Conservation (phyloP, 2,888 invertebrate species). For the Calliopum simillimum region DNA sequence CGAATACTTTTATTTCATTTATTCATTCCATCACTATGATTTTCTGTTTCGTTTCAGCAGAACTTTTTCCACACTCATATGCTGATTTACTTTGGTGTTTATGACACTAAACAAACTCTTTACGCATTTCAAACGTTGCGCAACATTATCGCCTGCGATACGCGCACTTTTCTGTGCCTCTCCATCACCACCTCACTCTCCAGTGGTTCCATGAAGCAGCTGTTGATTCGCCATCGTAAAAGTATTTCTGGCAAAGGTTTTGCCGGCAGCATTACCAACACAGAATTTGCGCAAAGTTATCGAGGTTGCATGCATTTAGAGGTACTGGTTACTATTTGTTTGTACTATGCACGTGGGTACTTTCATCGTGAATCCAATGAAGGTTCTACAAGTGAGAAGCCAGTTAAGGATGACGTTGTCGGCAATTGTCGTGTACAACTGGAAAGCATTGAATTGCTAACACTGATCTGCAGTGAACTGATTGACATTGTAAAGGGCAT, state of each 20-base stretch:
- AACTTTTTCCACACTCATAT: constrained; percentile 83
- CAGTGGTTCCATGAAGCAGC: constrained; percentile 67
- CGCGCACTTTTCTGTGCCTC: constrained; percentile 79
- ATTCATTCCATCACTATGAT: too few relatives aligned
- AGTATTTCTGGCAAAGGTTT: constrained; percentile 80
- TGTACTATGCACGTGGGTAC: constrained; percentile 85
- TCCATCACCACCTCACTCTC: constrained; percentile 80
- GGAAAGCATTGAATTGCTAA: constrained; percentile 79
- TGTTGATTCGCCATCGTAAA: constrained; percentile 76
- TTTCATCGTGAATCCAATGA: constrained; percentile 62
- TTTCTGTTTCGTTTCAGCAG: constrained; percentile 36
- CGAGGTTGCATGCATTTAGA: constrained; percentile 86
- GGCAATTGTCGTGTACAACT: constrained; percentile 84
- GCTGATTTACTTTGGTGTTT: constrained; percentile 82
- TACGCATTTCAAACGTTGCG: constrained; percentile 82
- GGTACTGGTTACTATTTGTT: constrained; percentile 78
- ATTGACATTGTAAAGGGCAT: constrained; percentile 80
- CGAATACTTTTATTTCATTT: too few relatives aligned
- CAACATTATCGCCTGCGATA: constrained; percentile 77
- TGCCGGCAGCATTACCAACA: constrained; percentile 72
- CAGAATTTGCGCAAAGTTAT: constrained; percentile 77
- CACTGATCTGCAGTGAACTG: constrained; percentile 78
- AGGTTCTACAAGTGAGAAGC: constrained; percentile 66
- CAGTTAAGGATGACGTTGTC: constrained; percentile 76
- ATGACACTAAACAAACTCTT: constrained; percentile 78